These are phyloP conservation scores for Myotis vivesi DNA, from an alignment of 2,797 vertebrate species.

Conservation along the genomic window DNA sequence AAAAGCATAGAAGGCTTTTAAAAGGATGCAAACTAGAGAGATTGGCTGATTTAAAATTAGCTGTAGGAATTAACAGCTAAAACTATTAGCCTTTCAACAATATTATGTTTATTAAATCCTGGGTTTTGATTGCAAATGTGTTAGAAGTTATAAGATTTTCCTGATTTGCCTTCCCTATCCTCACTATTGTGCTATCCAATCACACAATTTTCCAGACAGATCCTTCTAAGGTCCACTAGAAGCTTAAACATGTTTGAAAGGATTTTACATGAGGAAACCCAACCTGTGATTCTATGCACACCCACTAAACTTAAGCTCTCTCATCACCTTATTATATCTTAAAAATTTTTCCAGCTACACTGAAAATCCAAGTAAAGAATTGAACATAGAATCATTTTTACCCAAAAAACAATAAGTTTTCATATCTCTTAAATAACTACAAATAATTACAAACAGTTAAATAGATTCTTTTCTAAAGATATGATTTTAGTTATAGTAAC, in stretches of 20 bases:
- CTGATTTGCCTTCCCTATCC: not conserved
- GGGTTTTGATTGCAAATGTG: not conserved
- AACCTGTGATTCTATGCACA: not conserved
- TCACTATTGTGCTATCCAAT: not conserved
- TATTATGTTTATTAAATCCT: not conserved
- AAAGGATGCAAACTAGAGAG: constrained; percentile 5
- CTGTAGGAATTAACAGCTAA: not conserved
- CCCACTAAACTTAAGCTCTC: not conserved
- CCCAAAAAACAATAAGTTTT: not conserved
- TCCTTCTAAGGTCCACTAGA: not conserved
- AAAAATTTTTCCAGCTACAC: not conserved
- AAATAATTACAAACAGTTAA: not conserved
- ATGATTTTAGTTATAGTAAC: not conserved
- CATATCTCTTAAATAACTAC: not conserved
- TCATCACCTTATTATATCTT: not conserved
- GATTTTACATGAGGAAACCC: not conserved
- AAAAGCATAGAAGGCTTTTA: not conserved
- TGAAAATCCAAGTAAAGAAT: constrained; percentile 33
- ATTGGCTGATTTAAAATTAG: constrained; percentile 6
- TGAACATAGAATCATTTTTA: not conserved
- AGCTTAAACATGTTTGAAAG: constrained; percentile 4
- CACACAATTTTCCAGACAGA: not conserved
- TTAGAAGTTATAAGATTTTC: not conserved
- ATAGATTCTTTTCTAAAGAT: not conserved
- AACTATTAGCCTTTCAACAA: constrained; percentile 16